Evolutionary conservation across 2,888 invertebrate genomes (phyloP), one percentile per base, ranked within the genome.

Genomic region (Erebia palarica): DNA sequence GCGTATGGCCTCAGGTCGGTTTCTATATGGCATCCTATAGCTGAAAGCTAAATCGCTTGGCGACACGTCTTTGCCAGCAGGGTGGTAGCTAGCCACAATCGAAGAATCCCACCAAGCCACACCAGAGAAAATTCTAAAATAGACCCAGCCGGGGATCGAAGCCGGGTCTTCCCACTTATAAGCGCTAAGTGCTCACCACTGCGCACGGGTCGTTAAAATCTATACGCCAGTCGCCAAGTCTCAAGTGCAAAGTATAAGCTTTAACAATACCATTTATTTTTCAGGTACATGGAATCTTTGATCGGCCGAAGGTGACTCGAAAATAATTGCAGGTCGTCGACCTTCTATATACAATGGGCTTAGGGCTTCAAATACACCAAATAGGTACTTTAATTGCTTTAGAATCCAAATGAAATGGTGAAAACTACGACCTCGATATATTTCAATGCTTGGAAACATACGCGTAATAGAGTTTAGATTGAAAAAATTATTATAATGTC

Each of bases 211-310:
- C 3, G 3, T 21, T 21, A 21, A 21, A 21, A n/a, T n/a, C n/a
- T n/a, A n/a, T n/a, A n/a, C 2, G 4, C 27, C 4, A 27, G 27
- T 3, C 27, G 27, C 27, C 3, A 27, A 27, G 27, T 27, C 27
- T 27, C 27, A 27, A 4, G 27, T 27, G 36, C 47, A 47, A 47
- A 47, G 1, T n/a, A 51, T 59, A 49, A 60, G n/a, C 9, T 36
- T 27, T 51, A 65, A 63, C 18, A 55, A 16, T 57, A 8, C 10
- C 13, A 3, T 58, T 51, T 44, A 27, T 36, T 16, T 68, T 70
- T 57, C 70, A 73, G 70, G 70, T 70, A 70, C 72, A 27, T 51
- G 66, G 63, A 72, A 63, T 18, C 18, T 16, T 68, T 65, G 36
- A 49, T 65, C 47, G 68, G 49, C 13, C 42, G 16, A 49, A 58